Evolutionary conservation across 2,797 vertebrate species (phyloP).

Genomic region (Bradypodion pumilum): DNA sequence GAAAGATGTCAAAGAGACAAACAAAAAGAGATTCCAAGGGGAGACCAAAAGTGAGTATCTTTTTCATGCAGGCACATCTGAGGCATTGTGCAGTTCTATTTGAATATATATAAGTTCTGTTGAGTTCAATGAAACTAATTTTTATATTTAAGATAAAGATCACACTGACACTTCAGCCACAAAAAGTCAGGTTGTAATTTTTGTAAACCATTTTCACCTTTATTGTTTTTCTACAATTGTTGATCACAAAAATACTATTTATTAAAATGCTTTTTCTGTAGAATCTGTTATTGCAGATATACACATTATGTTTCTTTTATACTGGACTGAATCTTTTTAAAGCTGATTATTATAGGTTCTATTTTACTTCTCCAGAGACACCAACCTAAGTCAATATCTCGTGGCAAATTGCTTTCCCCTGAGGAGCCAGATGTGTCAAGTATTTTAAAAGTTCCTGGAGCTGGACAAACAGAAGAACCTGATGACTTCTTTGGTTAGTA

Average conservation of each 20-base stretch:
- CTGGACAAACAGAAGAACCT: constrained; percentile 61
- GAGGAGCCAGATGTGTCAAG: constrained; percentile 66
- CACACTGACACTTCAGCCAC: neutral
- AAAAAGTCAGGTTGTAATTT: neutral
- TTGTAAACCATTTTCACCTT: neutral
- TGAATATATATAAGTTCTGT: neutral
- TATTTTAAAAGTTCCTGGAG: constrained; percentile 55
- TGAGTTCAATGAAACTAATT: neutral
- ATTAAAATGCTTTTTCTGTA: neutral
- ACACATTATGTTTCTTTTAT: neutral
- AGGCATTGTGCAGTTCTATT: neutral
- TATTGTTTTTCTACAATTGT: neutral
- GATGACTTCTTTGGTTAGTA: constrained; percentile 76
- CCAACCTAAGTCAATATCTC: neutral
- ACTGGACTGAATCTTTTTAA: neutral
- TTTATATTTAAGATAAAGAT: neutral
- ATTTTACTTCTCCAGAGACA: constrained; percentile 40
- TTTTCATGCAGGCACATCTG: neutral
- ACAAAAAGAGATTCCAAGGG: accelerated
- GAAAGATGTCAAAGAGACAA: constrained; percentile 50
- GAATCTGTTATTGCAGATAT: neutral
- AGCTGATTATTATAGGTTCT: neutral
- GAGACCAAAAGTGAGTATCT: constrained; percentile 5
- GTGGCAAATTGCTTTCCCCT: neutral
- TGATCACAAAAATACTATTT: neutral